Base-by-base conservation (phyloP, 2,113 vertebrate species). In the Heterotis niloticus region DNA sequence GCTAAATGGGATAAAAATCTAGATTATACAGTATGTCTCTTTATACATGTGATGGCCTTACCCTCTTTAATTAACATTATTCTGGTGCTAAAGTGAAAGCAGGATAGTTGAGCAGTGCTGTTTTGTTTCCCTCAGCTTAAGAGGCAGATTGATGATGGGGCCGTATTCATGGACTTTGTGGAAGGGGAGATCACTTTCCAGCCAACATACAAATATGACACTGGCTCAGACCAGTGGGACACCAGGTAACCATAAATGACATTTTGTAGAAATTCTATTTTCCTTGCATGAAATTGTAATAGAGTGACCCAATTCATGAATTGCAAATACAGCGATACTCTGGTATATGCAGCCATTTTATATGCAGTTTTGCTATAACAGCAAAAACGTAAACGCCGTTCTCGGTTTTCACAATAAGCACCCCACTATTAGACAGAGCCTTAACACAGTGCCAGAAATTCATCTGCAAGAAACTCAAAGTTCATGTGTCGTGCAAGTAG, bases 141-240 rank as follows among this genome's bases (percentile, higher is more conserved):
- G 88, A 93, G 84, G 81, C 98, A 98, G 81, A 94, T 96, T 79
- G 92, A 95, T 20, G 91, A 93, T 44, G 90, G 95, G 62, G 89
- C 90, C 7, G 95, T 95, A 74, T 99, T 99, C 85, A 91, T 92
- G 71, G 96, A 94, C 81, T 99, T 98, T 83, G 88, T 85, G 18
- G 98, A 99, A 83, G 98, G 98, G 66, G 87, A 92, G 67, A 93
- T 99, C 79, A 84, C 90, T 10, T 99, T 99, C 88, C 97, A 96
- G 81, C 98, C 98, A 52, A 99, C 98, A 0, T 99, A 99, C 82
- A 99, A 99, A 84, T 99, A 99, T 0, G 94, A 99, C 77, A 91
- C 95, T 0, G 96, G 96, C 79, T 96, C 96, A 12, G 94, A 98
- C 51, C 88, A 92, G 26, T 99, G 98, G 98, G 98, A 99, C 85